These are phyloP conservation scores for Xenus cinereus DNA, from an alignment of 2,113 vertebrate species.

Conservation along the genomic window DNA sequence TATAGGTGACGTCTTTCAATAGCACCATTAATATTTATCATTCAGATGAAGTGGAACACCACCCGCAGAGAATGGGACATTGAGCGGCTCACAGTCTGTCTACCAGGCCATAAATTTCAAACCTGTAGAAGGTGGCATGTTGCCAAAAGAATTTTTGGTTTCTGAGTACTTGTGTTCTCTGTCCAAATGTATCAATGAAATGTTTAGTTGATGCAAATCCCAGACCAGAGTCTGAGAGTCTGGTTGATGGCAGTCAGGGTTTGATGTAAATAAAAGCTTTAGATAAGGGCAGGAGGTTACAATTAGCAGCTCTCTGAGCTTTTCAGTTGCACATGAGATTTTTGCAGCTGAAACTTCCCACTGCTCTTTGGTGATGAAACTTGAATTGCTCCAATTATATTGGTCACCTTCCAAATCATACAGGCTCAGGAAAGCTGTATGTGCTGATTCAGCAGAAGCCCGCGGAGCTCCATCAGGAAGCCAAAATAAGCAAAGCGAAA, in stretches of 20 bases:
- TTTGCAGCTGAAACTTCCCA: neutral
- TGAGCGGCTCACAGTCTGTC: fast-evolving
- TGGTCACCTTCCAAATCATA: neutral
- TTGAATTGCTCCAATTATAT: neutral
- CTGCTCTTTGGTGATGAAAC: neutral
- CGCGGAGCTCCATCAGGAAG: neutral
- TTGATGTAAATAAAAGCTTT: neutral
- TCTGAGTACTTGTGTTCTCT: neutral
- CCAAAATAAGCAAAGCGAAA: neutral
- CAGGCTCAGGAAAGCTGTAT: neutral
- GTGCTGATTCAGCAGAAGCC: neutral
- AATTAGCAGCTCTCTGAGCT: neutral
- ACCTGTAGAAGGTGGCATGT: neutral
- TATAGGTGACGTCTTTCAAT: neutral
- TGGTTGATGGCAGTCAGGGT: neutral
- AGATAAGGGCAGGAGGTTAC: neutral
- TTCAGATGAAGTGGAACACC: neutral
- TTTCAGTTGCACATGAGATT: neutral
- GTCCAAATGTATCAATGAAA: neutral
- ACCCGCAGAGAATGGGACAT: neutral
- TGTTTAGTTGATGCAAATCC: neutral
- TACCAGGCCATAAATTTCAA: neutral
- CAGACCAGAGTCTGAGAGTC: neutral
- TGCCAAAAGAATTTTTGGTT: neutral
- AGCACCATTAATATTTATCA: neutral